Evolutionary conservation across 1,140 invertebrate genomes (phyloP).

Genomic region (Drosophila kikkawai): DNA sequence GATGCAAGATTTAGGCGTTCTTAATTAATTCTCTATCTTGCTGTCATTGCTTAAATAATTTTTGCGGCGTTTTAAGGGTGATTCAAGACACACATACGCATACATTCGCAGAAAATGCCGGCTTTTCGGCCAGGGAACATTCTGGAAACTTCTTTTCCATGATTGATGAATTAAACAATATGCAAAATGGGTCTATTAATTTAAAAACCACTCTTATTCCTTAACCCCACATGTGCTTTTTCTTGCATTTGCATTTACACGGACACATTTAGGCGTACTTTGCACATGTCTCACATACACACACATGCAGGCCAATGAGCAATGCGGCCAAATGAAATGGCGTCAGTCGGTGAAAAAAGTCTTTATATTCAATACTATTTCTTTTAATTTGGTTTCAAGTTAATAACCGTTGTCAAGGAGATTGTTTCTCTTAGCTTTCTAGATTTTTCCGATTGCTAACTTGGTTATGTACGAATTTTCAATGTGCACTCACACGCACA

Average conservation of each 20-base stretch:
- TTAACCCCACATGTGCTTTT: slow-evolving; percentile 14
- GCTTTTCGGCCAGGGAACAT: slow-evolving; percentile 14
- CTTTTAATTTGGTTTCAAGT: neutral
- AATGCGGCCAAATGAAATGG: neutral
- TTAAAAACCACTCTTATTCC: neutral
- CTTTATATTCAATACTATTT: neutral
- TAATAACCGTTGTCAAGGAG: slow-evolving; percentile 1
- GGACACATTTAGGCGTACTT: neutral
- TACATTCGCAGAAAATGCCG: slow-evolving; percentile 21
- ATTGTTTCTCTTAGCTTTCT: slow-evolving; percentile 2
- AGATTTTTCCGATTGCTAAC: slow-evolving; percentile 16
- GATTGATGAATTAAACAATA: slow-evolving; percentile 7
- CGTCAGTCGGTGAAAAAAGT: slow-evolving; percentile 7
- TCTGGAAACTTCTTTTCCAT: slow-evolving; percentile 8
- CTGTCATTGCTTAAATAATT: neutral
- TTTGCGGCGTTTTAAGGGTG: slow-evolving; percentile 3
- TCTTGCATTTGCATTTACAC: slow-evolving; percentile 8
- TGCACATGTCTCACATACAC: slow-evolving; percentile 5
- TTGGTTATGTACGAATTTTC: slow-evolving; percentile 31
- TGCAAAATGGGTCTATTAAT: neutral
- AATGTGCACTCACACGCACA: slow-evolving; percentile 14
- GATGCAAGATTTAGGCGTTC: neutral
- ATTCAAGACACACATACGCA: neutral
- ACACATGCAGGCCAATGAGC: neutral
- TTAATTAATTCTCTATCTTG: neutral